Evolutionary conservation across 2,888 invertebrate genomes (phyloP), one percentile per base, ranked within the genome.

Genomic region (Andrena dorsata): DNA sequence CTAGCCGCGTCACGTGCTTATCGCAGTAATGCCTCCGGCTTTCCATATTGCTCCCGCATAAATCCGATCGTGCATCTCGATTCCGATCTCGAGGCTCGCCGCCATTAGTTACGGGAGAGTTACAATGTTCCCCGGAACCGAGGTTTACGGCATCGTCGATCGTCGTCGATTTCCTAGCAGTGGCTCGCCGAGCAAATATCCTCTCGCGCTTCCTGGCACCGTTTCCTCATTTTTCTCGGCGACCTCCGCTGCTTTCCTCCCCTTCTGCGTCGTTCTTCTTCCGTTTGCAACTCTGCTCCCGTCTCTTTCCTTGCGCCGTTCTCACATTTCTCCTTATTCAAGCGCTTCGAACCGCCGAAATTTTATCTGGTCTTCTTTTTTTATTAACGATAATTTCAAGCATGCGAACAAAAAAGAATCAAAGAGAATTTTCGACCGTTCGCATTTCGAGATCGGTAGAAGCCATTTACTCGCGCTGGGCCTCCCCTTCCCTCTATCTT

Each of bases 391-490:
- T 20, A 53, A 20, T 53, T 63, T 35, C 26, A 7, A 53, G 28
- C 16, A 16, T 6, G 41, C 41, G 10, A 41, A 64, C 58, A n/a
- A 16, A 13, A 41, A 41, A 41, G 41, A 41, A 41, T 47, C 64
- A 20, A 32, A 30, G 26, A 41, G 71, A 79, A 53, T 61, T 77
- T 71, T 69, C 65, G 58, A 81, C 72, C 82, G 76, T 78, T 64
- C 41, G 41, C 23, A 65, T 83, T 68, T 65, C 77, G 73, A 63
- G 63, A 56, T 65, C 58, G 28, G 23, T 84, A 88, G 90, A 90
- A 85, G 91, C 91, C 90, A 91, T 91, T 90, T 89, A 89, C 87
- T 85, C 73, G 85, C 60, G 72, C 76, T 16, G 41, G 5, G 13
- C 41, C 16, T 61, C 56, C 82, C 80, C 65, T 64, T 73, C 65